Conservation (phyloP, 2,888 invertebrate genomes). For the Chamaedrilus cognettii region DNA sequence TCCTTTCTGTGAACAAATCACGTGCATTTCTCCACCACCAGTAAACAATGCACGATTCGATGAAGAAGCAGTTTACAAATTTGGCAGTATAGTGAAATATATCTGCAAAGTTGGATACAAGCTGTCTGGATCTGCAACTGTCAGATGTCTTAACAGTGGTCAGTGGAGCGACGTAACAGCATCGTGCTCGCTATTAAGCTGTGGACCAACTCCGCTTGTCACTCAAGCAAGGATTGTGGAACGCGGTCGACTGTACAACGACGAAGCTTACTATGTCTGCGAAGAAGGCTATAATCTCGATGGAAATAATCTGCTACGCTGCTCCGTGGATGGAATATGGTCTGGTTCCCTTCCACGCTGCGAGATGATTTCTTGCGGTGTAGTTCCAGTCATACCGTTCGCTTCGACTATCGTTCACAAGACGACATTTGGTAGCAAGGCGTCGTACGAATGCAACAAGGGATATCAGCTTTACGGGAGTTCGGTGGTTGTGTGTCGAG, state of each 20-base stretch:
- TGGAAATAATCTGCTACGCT: conserved; percentile 29
- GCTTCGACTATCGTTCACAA: conserved; percentile 29
- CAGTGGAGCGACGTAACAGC: conserved; percentile 23
- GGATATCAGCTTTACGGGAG: conserved; percentile 45
- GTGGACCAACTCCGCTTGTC: conserved; percentile 27
- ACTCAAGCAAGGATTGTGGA: conserved; percentile 12
- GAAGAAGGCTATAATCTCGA: conserved; percentile 28
- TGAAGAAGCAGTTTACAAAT: conserved; percentile 14
- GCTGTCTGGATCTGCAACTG: conserved; percentile 7
- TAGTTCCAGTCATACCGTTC: conserved; percentile 28
- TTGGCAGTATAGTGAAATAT: conserved; percentile 21
- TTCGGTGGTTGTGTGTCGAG: conserved; percentile 30
- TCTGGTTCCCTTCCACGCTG: conserved; percentile 26
- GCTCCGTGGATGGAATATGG: conserved; percentile 30
- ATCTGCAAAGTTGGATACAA: conserved; percentile 27
- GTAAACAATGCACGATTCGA: conserved; percentile 32
- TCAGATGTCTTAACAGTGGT: conserved; percentile 29
- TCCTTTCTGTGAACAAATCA: conserved; percentile 43
- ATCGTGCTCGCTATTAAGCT: conserved; percentile 16
- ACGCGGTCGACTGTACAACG: conserved; percentile 19
- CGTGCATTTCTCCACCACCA: conserved; percentile 40
- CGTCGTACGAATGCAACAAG: conserved; percentile 33
- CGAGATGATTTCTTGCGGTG: conserved; percentile 26
- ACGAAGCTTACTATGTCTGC: conserved; percentile 28
- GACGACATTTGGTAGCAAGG: conserved; percentile 30